Percentiles rank a stretch among this genome's conserved stretches.
phyloP scores from a whole-genome alignment of 2,113 vertebrate genomes.

The Hirundichthys speculiger region DNA sequence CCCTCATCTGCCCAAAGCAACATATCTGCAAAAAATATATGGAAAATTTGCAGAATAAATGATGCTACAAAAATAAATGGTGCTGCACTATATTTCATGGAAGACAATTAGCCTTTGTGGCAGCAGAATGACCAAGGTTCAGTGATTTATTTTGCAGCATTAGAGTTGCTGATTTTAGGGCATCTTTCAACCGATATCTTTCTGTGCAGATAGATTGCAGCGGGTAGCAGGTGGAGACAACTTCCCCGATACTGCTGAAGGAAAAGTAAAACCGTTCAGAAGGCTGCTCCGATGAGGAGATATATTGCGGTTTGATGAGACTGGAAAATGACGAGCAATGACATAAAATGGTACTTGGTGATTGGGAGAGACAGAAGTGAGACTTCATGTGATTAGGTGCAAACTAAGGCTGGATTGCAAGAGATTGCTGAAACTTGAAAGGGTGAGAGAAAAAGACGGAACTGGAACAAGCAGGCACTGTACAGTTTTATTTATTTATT shows the following conservation, averaged over 20 bases:
- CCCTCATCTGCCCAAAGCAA: constrained; percentile 22
- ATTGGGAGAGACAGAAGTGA: constrained; percentile 68
- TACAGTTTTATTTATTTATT: too few species aligned
- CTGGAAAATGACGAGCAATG: constrained; percentile 67
- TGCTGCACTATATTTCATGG: not conserved
- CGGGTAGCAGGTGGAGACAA: not conserved
- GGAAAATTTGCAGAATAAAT: constrained; percentile 55
- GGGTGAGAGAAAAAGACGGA: constrained; percentile 27
- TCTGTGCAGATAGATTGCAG: constrained; percentile 7
- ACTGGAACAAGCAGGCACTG: constrained; percentile 64
- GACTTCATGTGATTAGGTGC: constrained; percentile 68
- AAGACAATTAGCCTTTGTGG: not conserved
- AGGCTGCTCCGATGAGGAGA: constrained; percentile 33
- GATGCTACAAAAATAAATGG: constrained; percentile 11
- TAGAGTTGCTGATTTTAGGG: constrained; percentile 22
- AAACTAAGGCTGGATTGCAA: constrained; percentile 59
- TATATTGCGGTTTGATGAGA: constrained; percentile 56
- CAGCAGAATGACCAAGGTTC: not conserved
- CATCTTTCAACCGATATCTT: constrained; percentile 4
- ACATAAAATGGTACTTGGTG: constrained; percentile 66
- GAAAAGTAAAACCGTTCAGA: constrained; percentile 19
- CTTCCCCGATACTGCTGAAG: constrained; percentile 11
- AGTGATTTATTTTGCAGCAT: constrained; percentile 27
- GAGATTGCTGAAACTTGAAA: constrained; percentile 63
- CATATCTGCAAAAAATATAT: constrained; percentile 28